Evolutionary conservation across 2,888 invertebrate genomes (phyloP), one percentile per base, ranked within the genome.

Genomic region (Phyllotreta striolata): DNA sequence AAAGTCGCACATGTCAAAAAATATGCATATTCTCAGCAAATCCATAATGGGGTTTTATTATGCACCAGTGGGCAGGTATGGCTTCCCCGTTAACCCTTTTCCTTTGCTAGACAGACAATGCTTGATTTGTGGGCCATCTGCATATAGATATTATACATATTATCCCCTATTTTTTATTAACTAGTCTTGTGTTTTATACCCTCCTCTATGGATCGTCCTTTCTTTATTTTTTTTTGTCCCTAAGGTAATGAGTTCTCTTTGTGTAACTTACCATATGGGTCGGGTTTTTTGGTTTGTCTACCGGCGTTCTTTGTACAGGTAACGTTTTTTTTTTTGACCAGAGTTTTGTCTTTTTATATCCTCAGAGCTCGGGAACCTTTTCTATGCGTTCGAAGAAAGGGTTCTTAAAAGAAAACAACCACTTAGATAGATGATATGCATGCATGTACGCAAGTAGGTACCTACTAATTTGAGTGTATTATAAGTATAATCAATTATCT

Each of bases 91-190:
- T 76, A 77, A 77, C 79, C 78, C 76, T 78, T 73, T 65, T 67
- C 68, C 44, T 60, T 60, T 55, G 24, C 43, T 60, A 60, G 72
- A 66, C 76, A 77, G 73, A 78, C 78, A 79, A 79, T 79, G 75
- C 79, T 78, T 79, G 79, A 78, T 79, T 78, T 79, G 78, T 78
- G 77, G 78, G 76, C 78, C 78, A 79, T 79, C 78, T 79, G 78
- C 78, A 79, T 78, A 78, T 68, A 72, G 62, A 70, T 65, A 66
- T 66, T 63, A 63, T 56, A 61, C 63, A 64, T 63, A 64, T 64
- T 66, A 63, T 49, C 63, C 64, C 66, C 58, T 64, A 60, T 63
- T 43, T 62, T 47, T 62, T 63, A 64, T 58, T 65, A 62, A 57
- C 54, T 64, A 64, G 61, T 66, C 67, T 66, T 66, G 51, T 66